Evolutionary conservation across 2,888 invertebrate genomes (phyloP), one percentile per base, ranked within the genome.

Genomic region (Hartigia nigra): DNA sequence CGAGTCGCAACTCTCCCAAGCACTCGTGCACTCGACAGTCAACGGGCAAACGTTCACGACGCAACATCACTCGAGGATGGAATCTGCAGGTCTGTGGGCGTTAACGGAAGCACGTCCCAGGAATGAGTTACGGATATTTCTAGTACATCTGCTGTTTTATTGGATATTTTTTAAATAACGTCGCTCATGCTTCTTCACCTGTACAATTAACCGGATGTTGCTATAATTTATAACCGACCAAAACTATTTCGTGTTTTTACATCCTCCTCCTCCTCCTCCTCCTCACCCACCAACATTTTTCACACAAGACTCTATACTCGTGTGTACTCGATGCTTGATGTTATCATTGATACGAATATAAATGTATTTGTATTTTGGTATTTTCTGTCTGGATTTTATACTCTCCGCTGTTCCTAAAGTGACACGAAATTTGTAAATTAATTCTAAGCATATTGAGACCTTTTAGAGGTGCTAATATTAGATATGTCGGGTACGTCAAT

Each of bases 111-210:
- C 77, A 39, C 69, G n/a, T 69, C 31, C 12, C 31, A 34, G 72
- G 72, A 69, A 37, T 34, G 32, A 35, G 74, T 34, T 77, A 69
- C 37, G 76, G 72, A 79, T 82, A 81, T 86, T 85, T 82, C 79
- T 77, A 75, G 80, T 77, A 72, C 36, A 76, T 75, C 82, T 80
- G 82, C 78, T 84, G 80, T 86, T 85, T 85, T 83, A 82, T 82
- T 76, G 80, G 84, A 83, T 85, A 85, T 86, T 86, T 85, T 84
- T 82, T 79, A 84, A 85, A 85, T 84, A 82, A 82, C 80, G 2
- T 39, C 23, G 9, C 1, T 12, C 4, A 12, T 4, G 4, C 5
- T 14, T 2, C 14, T 4, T 0, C 14, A 1, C 14, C 5, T 9
- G 5, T 5, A 23, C 5, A 39, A 39, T 39, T 39, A 39, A 23